Conservation (phyloP, 37 sponge, comb jelly and placozoan species). For the Haliclona indistincta region DNA sequence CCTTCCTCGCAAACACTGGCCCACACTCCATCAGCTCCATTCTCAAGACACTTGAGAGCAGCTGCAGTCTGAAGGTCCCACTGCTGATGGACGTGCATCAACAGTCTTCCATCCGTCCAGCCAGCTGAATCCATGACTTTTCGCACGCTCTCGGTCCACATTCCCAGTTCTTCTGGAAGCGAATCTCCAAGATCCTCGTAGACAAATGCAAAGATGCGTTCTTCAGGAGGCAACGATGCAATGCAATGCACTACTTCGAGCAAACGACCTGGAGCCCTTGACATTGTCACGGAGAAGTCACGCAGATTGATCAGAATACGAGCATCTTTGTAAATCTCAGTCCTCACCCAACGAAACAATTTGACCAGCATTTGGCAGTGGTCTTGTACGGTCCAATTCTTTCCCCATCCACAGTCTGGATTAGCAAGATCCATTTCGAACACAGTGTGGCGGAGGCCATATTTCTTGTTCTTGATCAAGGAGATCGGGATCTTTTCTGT, state of each 20-base stretch:
- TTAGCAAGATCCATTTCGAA: slow-evolving; percentile 72
- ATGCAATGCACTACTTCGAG: slow-evolving; percentile 60
- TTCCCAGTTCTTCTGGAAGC: slow-evolving; percentile 77
- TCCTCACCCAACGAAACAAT: slow-evolving; percentile 53
- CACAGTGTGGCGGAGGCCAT: slow-evolving; percentile 58
- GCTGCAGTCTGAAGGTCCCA: slow-evolving; percentile 79
- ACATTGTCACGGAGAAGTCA: slow-evolving; percentile 75
- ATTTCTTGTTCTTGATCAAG: slow-evolving; percentile 68
- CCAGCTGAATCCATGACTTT: slow-evolving; percentile 69
- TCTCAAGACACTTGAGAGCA: slow-evolving; percentile 68
- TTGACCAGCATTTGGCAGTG: slow-evolving; percentile 58
- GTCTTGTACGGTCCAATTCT: slow-evolving; percentile 57
- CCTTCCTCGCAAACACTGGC: slow-evolving; percentile 86
- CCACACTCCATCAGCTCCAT: slow-evolving; percentile 90
- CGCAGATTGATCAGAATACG: slow-evolving; percentile 76
- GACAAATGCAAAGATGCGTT: slow-evolving; percentile 49
- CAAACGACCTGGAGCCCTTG: slow-evolving; percentile 50
- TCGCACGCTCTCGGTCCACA: slow-evolving; percentile 74
- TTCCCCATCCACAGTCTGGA: slow-evolving; percentile 39
- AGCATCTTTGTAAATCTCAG: slow-evolving; percentile 34
- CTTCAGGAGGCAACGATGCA: slow-evolving; percentile 43
- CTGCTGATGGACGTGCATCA: slow-evolving; percentile 84
- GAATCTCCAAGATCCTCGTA: slow-evolving; percentile 82
- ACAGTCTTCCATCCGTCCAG: slow-evolving; percentile 65
- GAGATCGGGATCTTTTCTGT: slow-evolving; percentile 56